Base-by-base conservation (phyloP, 2,888 invertebrate species). In the Drosophila cracens region DNA sequence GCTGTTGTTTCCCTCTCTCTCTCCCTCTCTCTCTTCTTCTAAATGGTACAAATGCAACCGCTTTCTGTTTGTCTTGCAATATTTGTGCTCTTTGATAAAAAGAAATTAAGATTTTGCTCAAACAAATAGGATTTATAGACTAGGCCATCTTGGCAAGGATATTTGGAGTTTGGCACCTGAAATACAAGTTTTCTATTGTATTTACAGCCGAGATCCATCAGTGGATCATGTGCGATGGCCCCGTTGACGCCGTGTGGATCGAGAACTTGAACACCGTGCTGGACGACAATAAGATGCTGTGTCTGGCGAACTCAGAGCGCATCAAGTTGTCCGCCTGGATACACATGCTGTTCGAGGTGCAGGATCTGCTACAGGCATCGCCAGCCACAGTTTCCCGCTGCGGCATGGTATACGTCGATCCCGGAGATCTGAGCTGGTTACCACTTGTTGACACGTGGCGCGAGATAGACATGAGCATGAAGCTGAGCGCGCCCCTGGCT, bases 271-370 rank as follows among this genome's bases (percentile, higher is more conserved):
- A 98, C 92, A 97, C 98, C 0, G 98, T 98, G 0, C 94, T 98
- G 8, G 98, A 98, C 90, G 98, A 98, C 91, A 98, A 98, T 92
- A 98, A 98, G 93, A 97, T 98, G 97, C 93, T 98, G 43, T 98
- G 98, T 86, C 94, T 98, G 43, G 97, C 98, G 2, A 98, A 98
- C 94, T 97, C 97, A 0, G 98, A 97, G 93, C 94, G 97, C 71
- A 98, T 98, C 74, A 98, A 98, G 92, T 94, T 98, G 33, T 97
- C 98, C 0, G 96, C 97, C 0, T 97, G 96, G 93, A 97, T 98
- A 1, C 97, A 97, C 88, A 97, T 98, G 97, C 93, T 98, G 27
- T 98, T 98, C 92, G 97, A 97, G 94, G 96, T 96, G 11, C 96
- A 96, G 89, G 98, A 98, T 92, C 93, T 98, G 62, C 95, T 97